A percentile compares a stretch with the other conserved stretches of the same genome.
These are phyloP conservation scores for Acanthoscelides obtectus DNA, from an alignment of 2,888 invertebrate genomes.

Conservation along the genomic window DNA sequence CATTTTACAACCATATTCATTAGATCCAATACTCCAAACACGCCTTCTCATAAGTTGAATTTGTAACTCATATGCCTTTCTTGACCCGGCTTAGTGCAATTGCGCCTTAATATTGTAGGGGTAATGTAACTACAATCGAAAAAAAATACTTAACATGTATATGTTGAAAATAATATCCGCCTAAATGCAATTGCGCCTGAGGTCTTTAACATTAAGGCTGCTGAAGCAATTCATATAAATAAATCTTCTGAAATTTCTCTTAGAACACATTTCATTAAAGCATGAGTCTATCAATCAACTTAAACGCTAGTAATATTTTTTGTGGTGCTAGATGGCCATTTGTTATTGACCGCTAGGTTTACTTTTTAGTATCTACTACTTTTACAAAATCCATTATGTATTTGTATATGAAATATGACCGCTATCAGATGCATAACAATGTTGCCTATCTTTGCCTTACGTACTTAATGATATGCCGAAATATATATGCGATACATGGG, in stretches of 20 bases:
- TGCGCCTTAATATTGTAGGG: too few species aligned
- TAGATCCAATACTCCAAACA: too few species aligned
- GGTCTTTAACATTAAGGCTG: neutral
- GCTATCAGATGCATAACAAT: neutral
- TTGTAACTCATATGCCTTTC: too few species aligned
- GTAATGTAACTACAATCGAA: too few species aligned
- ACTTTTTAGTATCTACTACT: neutral
- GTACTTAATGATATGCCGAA: neutral
- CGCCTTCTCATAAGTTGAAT: too few species aligned
- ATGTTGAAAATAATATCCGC: neutral
- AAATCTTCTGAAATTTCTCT: neutral
- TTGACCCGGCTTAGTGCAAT: too few species aligned
- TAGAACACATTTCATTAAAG: neutral
- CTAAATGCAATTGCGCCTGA: neutral
- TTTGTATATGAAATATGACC: neutral
- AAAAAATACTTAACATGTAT: neutral
- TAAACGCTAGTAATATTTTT: neutral
- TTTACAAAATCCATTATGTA: neutral
- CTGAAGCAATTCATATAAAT: neutral
- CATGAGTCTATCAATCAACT: neutral
- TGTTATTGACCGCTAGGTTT: neutral
- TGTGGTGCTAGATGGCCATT: neutral
- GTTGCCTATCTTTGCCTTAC: neutral
- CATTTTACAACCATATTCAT: too few species aligned
- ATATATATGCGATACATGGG: neutral